These are phyloP conservation scores for Rhopilema esculentum DNA, from an alignment of 30 jellyfish, hydroid and myxozoan species.

Conservation along the genomic window DNA sequence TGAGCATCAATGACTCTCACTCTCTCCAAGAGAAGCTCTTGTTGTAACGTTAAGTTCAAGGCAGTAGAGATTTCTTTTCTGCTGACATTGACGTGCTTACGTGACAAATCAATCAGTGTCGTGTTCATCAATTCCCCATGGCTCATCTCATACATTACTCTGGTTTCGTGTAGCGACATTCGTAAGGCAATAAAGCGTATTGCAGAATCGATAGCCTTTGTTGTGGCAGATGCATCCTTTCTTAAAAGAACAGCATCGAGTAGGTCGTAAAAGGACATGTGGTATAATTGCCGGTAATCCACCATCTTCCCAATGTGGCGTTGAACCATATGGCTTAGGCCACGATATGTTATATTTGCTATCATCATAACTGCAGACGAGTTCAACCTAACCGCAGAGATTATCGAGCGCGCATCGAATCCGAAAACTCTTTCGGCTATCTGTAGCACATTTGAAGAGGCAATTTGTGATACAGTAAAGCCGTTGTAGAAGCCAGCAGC, in stretches of 20 bases:
- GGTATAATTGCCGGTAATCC: slow-evolving; percentile 25
- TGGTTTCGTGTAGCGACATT: slow-evolving; percentile 13
- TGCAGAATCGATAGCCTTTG: slow-evolving; percentile 26
- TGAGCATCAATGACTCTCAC: slow-evolving; percentile 33
- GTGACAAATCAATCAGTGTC: slow-evolving; percentile 1
- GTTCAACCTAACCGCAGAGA: slow-evolving; percentile 1
- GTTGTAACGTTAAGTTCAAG: slow-evolving; percentile 2
- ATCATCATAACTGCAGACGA: neutral
- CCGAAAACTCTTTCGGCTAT: slow-evolving; percentile 10
- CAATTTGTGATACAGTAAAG: neutral
- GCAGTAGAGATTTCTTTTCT: slow-evolving; percentile 19
- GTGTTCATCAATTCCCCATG: slow-evolving; percentile 1
- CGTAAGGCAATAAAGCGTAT: slow-evolving; percentile 7
- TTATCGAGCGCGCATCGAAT: slow-evolving; percentile 2
- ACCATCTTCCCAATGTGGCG: neutral
- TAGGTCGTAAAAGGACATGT: slow-evolving; percentile 23
- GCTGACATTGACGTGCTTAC: neutral
- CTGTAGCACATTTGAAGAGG: neutral
- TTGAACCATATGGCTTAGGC: neutral
- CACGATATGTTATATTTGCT: neutral
- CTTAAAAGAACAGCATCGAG: slow-evolving; percentile 41
- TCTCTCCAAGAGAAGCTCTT: slow-evolving; percentile 37
- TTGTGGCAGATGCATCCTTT: neutral
- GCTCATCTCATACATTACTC: slow-evolving; percentile 1
- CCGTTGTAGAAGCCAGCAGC: slow-evolving; percentile 28